Percentiles rank a stretch among this genome's conserved stretches.
Conservation (phyloP, 2,888 invertebrate genomes). For the Heteromurus nitidus region DNA sequence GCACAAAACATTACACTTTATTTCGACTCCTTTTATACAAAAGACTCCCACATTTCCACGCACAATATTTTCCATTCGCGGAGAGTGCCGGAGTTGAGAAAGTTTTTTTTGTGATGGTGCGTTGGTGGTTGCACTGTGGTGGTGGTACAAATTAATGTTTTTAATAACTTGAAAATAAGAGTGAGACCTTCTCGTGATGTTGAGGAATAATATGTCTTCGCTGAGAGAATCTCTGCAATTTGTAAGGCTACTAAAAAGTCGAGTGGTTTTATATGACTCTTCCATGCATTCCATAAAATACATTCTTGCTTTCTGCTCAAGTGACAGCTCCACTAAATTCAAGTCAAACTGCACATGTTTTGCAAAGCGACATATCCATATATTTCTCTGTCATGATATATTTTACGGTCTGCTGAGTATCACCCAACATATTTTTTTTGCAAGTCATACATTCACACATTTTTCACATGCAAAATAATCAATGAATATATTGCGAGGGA, state of each 20-base stretch:
- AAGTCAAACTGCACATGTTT: conserved; percentile 29
- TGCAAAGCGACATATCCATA: conserved; percentile 23
- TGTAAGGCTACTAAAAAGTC: background rate
- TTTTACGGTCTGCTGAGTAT: too few species aligned
- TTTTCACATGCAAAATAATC: background rate
- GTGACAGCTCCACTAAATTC: conserved; percentile 36
- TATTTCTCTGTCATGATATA: too few species aligned
- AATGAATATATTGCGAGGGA: background rate
- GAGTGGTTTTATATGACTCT: background rate
- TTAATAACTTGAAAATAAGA: conserved; percentile 46
- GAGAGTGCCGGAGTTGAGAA: background rate
- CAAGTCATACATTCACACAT: conserved; percentile 20
- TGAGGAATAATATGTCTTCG: conserved; percentile 27
- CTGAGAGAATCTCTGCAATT: conserved; percentile 4
- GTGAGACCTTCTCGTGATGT: conserved; percentile 2
- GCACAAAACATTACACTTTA: conserved; percentile 24
- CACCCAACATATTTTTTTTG: too few species aligned
- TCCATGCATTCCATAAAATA: too few species aligned
- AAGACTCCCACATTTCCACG: background rate
- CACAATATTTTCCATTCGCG: too few species aligned
- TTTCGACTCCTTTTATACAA: background rate
- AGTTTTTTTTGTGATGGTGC: conserved; percentile 11
- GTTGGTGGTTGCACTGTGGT: too few species aligned
- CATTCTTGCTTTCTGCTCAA: background rate
- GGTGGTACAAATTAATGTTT: conserved; percentile 40